Evolutionary conservation across 2,113 vertebrate species (phyloP).

Genomic region (Poecile atricapillus): DNA sequence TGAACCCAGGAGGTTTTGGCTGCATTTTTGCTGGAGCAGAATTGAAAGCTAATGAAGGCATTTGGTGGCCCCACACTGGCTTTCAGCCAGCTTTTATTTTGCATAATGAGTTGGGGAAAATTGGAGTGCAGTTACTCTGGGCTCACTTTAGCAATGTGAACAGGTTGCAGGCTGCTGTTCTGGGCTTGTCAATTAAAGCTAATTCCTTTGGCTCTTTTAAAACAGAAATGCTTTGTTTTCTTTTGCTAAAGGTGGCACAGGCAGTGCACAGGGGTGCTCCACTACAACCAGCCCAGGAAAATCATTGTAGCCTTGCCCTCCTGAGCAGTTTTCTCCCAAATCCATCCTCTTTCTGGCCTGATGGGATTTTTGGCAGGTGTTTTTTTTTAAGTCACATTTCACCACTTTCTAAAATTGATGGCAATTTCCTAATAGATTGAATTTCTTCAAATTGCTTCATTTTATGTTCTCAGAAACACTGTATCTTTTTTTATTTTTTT

Average conservation of each 20-base stretch:
- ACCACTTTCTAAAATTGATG: background rate
- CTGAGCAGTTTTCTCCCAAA: background rate
- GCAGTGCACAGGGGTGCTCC: background rate
- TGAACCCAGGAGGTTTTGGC: background rate
- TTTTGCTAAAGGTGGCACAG: background rate
- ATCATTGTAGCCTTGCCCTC: background rate
- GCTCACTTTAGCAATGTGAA: background rate
- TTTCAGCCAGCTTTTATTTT: constrained; percentile 34
- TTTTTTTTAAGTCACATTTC: background rate
- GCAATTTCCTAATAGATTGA: background rate
- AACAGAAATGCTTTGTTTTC: background rate
- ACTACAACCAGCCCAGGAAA: background rate
- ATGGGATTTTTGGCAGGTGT: background rate
- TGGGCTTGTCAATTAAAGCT: background rate
- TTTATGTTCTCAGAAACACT: background rate
- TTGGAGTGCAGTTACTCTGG: constrained; percentile 6
- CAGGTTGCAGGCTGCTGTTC: background rate
- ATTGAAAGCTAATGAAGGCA: constrained; percentile 8
- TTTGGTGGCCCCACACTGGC: constrained; percentile 32
- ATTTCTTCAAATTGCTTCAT: background rate
- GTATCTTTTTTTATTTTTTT: too few relatives aligned
- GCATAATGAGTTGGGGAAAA: background rate
- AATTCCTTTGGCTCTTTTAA: background rate
- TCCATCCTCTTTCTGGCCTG: background rate
- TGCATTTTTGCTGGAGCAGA: background rate